Evolutionary conservation across 2,113 vertebrate species (phyloP), one percentile per base, ranked within the genome.

Genomic region (Caranx melampygus): DNA sequence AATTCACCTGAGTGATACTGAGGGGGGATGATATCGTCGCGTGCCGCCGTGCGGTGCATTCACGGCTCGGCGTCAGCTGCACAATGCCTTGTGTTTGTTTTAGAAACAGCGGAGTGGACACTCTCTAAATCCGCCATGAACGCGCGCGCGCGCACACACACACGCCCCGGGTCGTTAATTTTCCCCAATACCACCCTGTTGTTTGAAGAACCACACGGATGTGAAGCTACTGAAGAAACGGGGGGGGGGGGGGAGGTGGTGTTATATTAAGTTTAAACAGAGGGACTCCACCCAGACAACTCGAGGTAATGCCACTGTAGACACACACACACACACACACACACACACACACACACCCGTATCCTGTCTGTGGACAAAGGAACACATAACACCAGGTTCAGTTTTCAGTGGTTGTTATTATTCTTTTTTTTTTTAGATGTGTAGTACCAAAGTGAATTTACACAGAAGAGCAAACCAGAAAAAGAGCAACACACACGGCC

Each of bases 391-490:
- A 73, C 72, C 63, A 10, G 3, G 67, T 13, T 81, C 34, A 72
- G 2, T 51, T 58, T 71, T 52, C 45, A 74, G 35, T 51, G 21
- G 72, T 81, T 79, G 49, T 71, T 73, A 12, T 66, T 58, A 0
- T 54, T 49, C 26, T 20, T 68, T 67, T 47, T 67, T 47, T 75
- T 76, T 76, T 55, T 15, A 71, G 26, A 76, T 88, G 78, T 83
- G 72, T 42, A 86, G 82, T 77, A 83, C 68, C 68, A 87, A 88
- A 78, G 52, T 76, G 69, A 40, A 74, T 73, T 91, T 78, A 90
- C 85, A 90, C 57, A 78, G 57, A 74, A 78, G 57, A 74, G 14
- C 37, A 73, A 81, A 26, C 11, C 61, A 91, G 33, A 89, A 77
- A 88, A 82, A 83, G 75, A 75, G 34, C 78, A 63, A 81, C 67